A percentile compares a stretch with the other conserved stretches of the same genome.
These are phyloP conservation scores for Marronus borbonicus DNA, from an alignment of 2,888 invertebrate species.

Conservation along the genomic window DNA sequence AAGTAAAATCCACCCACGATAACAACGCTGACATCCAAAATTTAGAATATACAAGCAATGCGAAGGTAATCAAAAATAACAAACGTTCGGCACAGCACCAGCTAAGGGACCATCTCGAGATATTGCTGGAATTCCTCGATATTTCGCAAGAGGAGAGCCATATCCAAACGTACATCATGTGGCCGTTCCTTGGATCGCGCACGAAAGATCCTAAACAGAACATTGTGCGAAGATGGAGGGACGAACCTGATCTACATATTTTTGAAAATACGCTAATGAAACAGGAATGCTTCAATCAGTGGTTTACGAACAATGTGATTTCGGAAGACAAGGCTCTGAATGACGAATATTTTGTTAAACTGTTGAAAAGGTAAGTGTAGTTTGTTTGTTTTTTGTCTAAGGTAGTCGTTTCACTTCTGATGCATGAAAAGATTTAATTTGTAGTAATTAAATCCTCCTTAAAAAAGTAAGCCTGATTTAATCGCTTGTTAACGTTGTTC, in stretches of 20 bases:
- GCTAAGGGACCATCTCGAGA: slow-evolving; percentile 66
- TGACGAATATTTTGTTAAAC: slow-evolving; percentile 58
- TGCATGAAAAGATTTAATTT: too few species aligned
- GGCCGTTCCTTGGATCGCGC: slow-evolving; percentile 65
- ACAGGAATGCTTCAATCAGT: slow-evolving; percentile 62
- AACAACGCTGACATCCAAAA: slow-evolving; percentile 58
- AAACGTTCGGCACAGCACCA: slow-evolving; percentile 68
- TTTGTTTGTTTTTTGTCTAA: too few species aligned
- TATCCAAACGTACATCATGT: slow-evolving; percentile 65
- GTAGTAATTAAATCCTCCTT: too few species aligned
- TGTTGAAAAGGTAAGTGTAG: slow-evolving; percentile 62
- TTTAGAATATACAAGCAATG: slow-evolving; percentile 63
- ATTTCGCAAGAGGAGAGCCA: slow-evolving; percentile 54
- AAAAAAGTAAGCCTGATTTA: too few species aligned
- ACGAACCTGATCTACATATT: slow-evolving; percentile 64
- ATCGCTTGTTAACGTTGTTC: too few species aligned
- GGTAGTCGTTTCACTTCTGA: too few species aligned
- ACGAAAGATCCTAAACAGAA: slow-evolving; percentile 64
- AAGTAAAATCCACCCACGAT: slow-evolving; percentile 67
- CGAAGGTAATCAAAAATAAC: slow-evolving; percentile 66
- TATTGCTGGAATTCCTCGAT: slow-evolving; percentile 60
- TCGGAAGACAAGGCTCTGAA: slow-evolving; percentile 51
- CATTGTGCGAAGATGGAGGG: slow-evolving; percentile 64
- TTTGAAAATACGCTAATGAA: slow-evolving; percentile 62
- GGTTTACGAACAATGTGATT: slow-evolving; percentile 62